phyloP scores from a whole-genome alignment of 2,113 vertebrate genomes.

The Donacobius atricapilla region DNA sequence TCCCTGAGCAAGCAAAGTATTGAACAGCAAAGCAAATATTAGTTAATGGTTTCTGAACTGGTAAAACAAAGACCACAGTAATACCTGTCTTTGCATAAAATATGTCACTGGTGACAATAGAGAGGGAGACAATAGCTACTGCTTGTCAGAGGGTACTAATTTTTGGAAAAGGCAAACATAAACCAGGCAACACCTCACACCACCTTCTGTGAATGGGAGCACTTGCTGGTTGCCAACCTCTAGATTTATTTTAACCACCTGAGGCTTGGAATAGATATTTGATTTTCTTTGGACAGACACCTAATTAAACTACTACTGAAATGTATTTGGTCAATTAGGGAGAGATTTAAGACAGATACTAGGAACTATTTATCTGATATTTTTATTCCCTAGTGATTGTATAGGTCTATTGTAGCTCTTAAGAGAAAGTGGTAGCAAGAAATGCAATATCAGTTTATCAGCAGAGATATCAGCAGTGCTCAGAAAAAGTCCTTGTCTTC shows the following conservation, averaged over 20 bases:
- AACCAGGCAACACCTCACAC: not conserved
- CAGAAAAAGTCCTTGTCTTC: conserved; percentile 25
- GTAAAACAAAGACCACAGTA: not conserved
- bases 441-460: conserved; percentile 42
- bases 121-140: not conserved
- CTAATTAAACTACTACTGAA: conserved; percentile 43
- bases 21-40: not conserved
- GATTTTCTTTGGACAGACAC: conserved; percentile 10
- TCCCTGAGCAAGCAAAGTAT: not conserved
- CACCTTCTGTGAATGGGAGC: not conserved
- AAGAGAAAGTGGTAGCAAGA: conserved; percentile 17
- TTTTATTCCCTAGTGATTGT: not conserved
- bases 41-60: not conserved
- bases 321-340: conserved; percentile 23
- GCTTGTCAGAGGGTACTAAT: not conserved
- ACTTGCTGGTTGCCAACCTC: not conserved
- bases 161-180: not conserved
- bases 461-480: not conserved
- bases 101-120: not conserved
- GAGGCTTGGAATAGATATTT: not conserved
- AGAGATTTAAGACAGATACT: not conserved
- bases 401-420: conserved; percentile 15
- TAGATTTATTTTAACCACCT: not conserved
- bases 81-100: not conserved
- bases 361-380: conserved; percentile 22